These are phyloP conservation scores for Rotaria sp. DNA, from an alignment of 2,888 invertebrate genomes.

Conservation along the genomic window DNA sequence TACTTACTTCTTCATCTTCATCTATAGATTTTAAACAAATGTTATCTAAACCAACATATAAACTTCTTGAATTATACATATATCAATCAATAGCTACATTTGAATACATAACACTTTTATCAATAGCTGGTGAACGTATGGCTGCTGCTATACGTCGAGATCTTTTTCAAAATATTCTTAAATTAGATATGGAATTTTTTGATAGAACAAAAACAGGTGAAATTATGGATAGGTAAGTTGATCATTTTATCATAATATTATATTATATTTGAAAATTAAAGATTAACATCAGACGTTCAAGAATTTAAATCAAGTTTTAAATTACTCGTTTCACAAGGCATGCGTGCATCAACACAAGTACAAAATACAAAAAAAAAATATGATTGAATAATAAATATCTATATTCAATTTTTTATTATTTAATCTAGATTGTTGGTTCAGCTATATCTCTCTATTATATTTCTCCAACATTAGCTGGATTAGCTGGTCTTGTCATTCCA, in stretches of 20 bases:
- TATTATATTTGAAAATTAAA: constrained; percentile 52
- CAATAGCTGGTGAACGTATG: constrained; percentile 78
- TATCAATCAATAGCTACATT: constrained; percentile 79
- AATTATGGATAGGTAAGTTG: constrained; percentile 69
- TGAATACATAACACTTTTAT: constrained; percentile 75
- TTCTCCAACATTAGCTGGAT: constrained; percentile 78
- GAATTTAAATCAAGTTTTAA: constrained; percentile 96
- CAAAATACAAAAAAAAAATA: background rate
- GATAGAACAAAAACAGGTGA: constrained; percentile 83
- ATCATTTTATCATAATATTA: background rate
- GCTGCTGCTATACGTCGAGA: constrained; percentile 73
- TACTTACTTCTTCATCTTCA: constrained; percentile 43
- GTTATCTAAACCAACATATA: constrained; percentile 64
- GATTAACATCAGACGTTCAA: constrained; percentile 83
- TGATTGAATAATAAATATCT: too few species aligned
- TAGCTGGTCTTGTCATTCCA: constrained; percentile 77
- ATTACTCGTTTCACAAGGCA: constrained; percentile 79
- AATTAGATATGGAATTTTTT: constrained; percentile 82
- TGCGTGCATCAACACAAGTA: constrained; percentile 78
- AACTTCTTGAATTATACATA: constrained; percentile 66
- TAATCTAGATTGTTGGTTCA: constrained; percentile 50
- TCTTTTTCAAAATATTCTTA: constrained; percentile 72
- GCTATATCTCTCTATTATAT: constrained; percentile 65
- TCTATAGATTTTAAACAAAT: constrained; percentile 55
- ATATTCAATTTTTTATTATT: background rate